These are phyloP conservation scores for Neodiprion fabricii DNA, from an alignment of 1,140 invertebrate species.

Conservation along the genomic window DNA sequence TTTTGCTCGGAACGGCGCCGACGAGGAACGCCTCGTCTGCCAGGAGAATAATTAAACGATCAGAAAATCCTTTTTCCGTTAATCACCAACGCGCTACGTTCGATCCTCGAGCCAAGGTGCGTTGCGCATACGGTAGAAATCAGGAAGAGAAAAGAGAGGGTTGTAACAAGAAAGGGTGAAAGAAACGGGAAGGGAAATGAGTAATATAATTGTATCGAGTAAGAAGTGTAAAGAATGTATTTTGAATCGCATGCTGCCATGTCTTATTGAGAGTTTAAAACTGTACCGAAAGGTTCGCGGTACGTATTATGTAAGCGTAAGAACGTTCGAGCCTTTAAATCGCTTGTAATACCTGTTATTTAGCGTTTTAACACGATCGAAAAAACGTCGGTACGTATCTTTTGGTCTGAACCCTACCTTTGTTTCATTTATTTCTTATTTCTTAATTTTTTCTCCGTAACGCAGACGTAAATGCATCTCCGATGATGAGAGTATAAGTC, in stretches of 20 bases:
- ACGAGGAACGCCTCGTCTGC: background rate
- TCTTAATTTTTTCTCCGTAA: background rate
- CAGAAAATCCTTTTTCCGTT: background rate
- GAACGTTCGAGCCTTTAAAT: background rate
- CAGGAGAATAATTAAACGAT: background rate
- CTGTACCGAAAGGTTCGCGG: too few relatives aligned
- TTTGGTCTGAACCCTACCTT: too few relatives aligned
- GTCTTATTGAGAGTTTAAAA: too few relatives aligned
- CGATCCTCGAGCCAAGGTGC: too few relatives aligned
- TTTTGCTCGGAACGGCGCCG: background rate
- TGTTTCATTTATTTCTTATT: background rate
- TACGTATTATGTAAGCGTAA: too few relatives aligned
- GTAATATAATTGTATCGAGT: background rate
- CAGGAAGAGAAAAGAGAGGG: background rate
- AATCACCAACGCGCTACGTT: background rate
- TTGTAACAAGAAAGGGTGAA: background rate
- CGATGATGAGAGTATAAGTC: background rate
- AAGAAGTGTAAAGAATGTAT: too few relatives aligned
- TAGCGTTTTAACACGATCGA: background rate
- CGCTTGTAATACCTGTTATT: background rate
- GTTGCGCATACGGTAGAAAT: constrained; percentile 11
- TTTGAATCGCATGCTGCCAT: too few relatives aligned
- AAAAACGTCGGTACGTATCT: background rate
- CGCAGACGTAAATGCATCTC: too few relatives aligned
- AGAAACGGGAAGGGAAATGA: background rate